Evolutionary conservation across 1,140 invertebrate species (phyloP).

Genomic region (Whitmania pigra): DNA sequence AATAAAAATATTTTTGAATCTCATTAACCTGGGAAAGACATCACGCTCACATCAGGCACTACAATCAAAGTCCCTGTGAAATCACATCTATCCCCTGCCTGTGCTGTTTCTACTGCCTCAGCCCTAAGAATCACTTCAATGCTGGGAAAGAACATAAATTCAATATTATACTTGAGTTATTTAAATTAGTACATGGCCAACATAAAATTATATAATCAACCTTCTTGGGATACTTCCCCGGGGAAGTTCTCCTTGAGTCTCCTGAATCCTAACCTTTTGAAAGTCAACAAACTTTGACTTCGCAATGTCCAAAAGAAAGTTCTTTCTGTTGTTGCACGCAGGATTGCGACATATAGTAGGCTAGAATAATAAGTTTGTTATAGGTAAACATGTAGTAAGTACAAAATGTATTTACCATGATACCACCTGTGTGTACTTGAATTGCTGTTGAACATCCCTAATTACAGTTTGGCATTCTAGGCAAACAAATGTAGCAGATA

Average conservation of each 20-base stretch:
- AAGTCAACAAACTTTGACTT: slow-evolving; percentile 95
- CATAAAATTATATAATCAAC: slow-evolving; percentile 33
- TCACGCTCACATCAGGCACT: slow-evolving; percentile 80
- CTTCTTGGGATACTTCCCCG: slow-evolving; percentile 85
- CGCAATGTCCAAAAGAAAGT: slow-evolving; percentile 81
- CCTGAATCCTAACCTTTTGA: slow-evolving; percentile 95
- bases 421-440: slow-evolving; percentile 63
- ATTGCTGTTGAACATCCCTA: slow-evolving; percentile 92
- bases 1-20: not conserved
- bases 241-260: slow-evolving; percentile 91
- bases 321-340: slow-evolving; percentile 75
- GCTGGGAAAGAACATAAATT: slow-evolving; percentile 44
- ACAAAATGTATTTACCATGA: not conserved
- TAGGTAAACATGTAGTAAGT: no score
- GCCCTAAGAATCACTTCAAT: slow-evolving; percentile 90
- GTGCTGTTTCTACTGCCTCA: slow-evolving; percentile 88
- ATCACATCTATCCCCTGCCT: slow-evolving; percentile 79
- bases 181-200: no score
- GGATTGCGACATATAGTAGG: slow-evolving; percentile 90
- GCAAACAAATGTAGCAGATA: slow-evolving; percentile 83
- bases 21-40: slow-evolving; percentile 62
- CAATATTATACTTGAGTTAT: not conserved
- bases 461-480: slow-evolving; percentile 88
- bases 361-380: slow-evolving; percentile 41
- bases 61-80: slow-evolving; percentile 93